phyloP scores from a whole-genome alignment of 2,797 vertebrate species.

The Huso huso region DNA sequence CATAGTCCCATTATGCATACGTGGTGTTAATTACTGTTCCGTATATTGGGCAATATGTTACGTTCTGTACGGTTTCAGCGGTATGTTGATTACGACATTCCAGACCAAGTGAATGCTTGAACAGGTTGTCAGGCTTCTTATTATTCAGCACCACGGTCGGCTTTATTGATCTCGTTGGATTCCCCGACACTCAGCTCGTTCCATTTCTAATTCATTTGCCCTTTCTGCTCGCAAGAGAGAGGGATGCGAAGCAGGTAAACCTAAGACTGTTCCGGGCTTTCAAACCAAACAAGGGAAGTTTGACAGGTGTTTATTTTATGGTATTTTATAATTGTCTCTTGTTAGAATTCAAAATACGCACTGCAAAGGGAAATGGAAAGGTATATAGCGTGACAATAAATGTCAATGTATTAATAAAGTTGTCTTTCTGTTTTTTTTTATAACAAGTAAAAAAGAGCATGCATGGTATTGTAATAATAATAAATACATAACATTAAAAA shows the following conservation, averaged over 20 bases:
- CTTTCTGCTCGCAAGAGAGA: background rate
- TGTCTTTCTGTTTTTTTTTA: too few relatives aligned
- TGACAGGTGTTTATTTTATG: too few relatives aligned
- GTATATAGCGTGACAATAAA: too few relatives aligned
- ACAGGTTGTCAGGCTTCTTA: background rate
- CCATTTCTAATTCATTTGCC: background rate
- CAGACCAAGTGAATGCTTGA: background rate
- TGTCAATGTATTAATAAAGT: too few relatives aligned
- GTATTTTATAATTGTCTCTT: too few relatives aligned
- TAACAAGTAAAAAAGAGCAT: too few relatives aligned
- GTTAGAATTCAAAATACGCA: too few relatives aligned
- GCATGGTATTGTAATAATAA: too few relatives aligned
- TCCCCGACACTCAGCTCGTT: background rate
- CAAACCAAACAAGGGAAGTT: background rate
- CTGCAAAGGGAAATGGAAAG: too few relatives aligned
- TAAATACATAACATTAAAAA: too few relatives aligned
- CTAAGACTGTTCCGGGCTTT: background rate
- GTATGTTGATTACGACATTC: background rate
- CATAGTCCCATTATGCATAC: background rate
- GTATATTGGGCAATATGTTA: background rate
- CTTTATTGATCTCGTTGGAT: background rate
- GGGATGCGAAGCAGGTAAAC: background rate
- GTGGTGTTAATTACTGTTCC: background rate
- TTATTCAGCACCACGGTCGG: background rate
- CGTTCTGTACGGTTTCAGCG: background rate